Base-by-base conservation (phyloP, 1,140 invertebrate genomes). In the Zaprionus tsacasi region DNA sequence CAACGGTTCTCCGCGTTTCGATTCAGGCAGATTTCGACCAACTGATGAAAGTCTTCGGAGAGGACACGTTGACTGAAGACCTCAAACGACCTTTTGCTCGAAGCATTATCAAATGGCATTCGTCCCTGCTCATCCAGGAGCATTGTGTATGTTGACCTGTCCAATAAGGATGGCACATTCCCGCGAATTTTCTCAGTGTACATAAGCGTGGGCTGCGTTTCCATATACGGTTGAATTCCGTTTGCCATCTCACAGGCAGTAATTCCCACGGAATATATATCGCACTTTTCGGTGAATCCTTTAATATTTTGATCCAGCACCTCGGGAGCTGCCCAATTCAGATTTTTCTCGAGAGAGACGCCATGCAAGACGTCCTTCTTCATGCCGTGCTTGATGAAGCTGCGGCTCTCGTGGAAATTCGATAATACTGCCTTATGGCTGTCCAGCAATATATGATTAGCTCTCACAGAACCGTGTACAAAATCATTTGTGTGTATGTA, bases 311-410 rank as follows among this genome's bases (percentile, higher is more conserved):
- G 97, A 93, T 97, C 96, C 25, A 98, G 93, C n/a, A 98, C 92
- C 93, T 99, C 98, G 17, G 98, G 98, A 91, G 97, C 97, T 2
- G 97, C 93, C 97, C 97, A 98, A 92, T 97, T 97, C 1, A 98
- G 92, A 89, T 96, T 96, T 35, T 95, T 93, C 64, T 95, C 93
- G 40, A 95, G 93, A 6, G 97, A 97, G 91, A 97, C 96, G 64
- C 95, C 95, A 93, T 97, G 96, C 13, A 98, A 93, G 13, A 93
- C 94, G 60, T 93, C 94, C 76, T 95, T 94, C 92, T 95, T 94
- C 81, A 94, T 94, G 1, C 97, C 97, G 86, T 96, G 94, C 52
- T 95, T 93, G 64, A 97, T 93, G 79, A 97, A 94, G 36, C 94
- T 94, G 78, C 95, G 96, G 8, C 96, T 95, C 92, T 97, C 96